These are phyloP conservation scores for Drosophila phalerata DNA, from an alignment of 2,888 invertebrate species.

Conservation along the genomic window DNA sequence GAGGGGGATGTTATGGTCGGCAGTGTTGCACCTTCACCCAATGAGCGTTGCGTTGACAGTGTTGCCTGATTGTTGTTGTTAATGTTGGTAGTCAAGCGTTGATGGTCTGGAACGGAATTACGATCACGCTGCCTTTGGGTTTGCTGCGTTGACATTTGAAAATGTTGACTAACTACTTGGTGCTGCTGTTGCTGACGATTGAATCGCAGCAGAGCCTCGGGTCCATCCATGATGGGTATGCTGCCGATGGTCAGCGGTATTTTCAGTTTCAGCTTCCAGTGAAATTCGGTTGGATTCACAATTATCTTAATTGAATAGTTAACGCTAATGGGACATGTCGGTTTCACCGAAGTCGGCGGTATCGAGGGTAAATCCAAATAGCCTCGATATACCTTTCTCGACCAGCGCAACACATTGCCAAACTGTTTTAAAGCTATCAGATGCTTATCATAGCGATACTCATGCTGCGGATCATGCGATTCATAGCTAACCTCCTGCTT, in stretches of 20 bases:
- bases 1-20: conserved; percentile 60
- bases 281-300: conserved; percentile 87
- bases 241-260: conserved; percentile 90
- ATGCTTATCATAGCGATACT: conserved; percentile 84
- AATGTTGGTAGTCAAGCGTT: conserved; percentile 31
- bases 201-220: conserved; percentile 69
- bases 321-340: conserved; percentile 90
- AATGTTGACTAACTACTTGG: conserved; percentile 78
- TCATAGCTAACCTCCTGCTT: conserved; percentile 88
- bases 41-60: conserved; percentile 53
- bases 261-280: conserved; percentile 88
- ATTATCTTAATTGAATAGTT: conserved; percentile 90
- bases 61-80: conserved; percentile 55
- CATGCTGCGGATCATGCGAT: conserved; percentile 84
- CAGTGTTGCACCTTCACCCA: conserved; percentile 57
- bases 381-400: conserved; percentile 88
- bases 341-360: conserved; percentile 91
- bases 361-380: conserved; percentile 89
- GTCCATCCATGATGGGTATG: conserved; percentile 87
- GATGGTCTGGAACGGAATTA: conserved; percentile 45
- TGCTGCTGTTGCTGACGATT: conserved; percentile 72
- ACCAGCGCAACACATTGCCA: conserved; percentile 88
- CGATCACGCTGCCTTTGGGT: conserved; percentile 55
- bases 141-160: conserved; percentile 69
- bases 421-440: conserved; percentile 84